Evolutionary conservation across 2,888 invertebrate genomes (phyloP).

Genomic region (Chironomus riparius): DNA sequence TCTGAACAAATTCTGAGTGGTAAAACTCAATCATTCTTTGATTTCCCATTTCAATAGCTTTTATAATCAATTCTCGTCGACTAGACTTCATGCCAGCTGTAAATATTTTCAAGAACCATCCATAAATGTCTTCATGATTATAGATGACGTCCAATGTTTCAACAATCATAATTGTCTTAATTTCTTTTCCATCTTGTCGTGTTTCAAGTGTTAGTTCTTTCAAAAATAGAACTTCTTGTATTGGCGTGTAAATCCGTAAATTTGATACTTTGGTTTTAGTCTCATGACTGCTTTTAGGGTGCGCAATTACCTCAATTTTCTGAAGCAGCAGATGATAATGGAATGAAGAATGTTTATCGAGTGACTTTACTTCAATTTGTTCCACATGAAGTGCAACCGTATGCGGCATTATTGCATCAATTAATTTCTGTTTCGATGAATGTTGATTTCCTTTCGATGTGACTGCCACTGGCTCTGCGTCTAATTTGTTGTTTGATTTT

Average conservation of each 20-base stretch:
- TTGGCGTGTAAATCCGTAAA: slow-evolving; percentile 12
- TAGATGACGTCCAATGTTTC: neutral
- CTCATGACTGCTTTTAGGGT: neutral
- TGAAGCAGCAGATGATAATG: slow-evolving; percentile 19
- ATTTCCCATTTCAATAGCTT: neutral
- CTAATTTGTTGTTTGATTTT: neutral
- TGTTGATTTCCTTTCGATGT: neutral
- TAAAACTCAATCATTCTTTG: slow-evolving; percentile 3
- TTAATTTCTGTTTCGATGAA: neutral
- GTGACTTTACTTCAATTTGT: slow-evolving; percentile 14
- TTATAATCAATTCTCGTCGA: slow-evolving; percentile 14
- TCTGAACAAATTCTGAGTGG: slow-evolving; percentile 3
- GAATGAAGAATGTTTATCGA: slow-evolving; percentile 8
- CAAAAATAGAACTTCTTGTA: neutral
- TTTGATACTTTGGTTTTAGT: neutral
- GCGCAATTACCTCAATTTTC: neutral
- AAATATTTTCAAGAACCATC: slow-evolving; percentile 18
- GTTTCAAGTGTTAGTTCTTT: neutral
- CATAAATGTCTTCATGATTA: slow-evolving; percentile 25
- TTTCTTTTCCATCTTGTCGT: neutral
- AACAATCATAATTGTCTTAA: neutral
- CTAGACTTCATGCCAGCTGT: slow-evolving; percentile 18
- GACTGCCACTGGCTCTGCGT: neutral
- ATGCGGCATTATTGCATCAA: neutral
- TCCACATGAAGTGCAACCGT: neutral